Evolutionary conservation across 2,888 invertebrate species (phyloP).

Genomic region (Brachylomia viminalis): DNA sequence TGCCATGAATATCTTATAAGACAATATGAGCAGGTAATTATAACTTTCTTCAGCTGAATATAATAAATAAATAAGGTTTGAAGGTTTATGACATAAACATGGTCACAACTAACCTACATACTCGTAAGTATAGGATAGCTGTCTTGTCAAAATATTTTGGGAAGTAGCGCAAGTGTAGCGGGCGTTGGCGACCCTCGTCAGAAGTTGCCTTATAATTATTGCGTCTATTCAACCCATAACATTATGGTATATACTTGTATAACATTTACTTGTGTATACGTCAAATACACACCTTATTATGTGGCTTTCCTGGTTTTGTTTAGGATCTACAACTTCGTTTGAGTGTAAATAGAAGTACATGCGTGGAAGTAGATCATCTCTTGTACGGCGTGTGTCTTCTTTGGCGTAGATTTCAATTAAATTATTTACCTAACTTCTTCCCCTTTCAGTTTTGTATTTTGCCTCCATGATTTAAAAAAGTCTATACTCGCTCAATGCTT

Average conservation of each 20-base stretch:
- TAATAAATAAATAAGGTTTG: conserved; percentile 26
- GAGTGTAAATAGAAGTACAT: conserved; percentile 5
- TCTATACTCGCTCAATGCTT: not conserved
- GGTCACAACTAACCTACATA: conserved; percentile 28
- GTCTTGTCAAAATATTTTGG: conserved; percentile 69
- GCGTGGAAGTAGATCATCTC: not conserved
- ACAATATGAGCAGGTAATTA: conserved; percentile 25
- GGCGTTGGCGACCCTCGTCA: conserved; percentile 85
- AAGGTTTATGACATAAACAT: conserved; percentile 47
- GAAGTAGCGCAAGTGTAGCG: conserved; percentile 77
- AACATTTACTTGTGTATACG: conserved; percentile 21
- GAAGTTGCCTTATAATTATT: conserved; percentile 76
- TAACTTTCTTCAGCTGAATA: conserved; percentile 28
- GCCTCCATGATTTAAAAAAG: not conserved
- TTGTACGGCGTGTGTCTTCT: too few species aligned
- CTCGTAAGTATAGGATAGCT: conserved; percentile 36
- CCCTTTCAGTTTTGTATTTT: not conserved
- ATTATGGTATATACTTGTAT: conserved; percentile 15
- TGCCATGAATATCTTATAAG: not conserved
- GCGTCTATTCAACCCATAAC: conserved; percentile 58
- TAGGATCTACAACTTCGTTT: not conserved
- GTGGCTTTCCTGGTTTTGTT: conserved; percentile 13
- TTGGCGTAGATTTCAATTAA: too few species aligned
- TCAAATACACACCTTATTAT: conserved; percentile 31
- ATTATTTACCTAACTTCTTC: too few species aligned